Evolutionary conservation across 1,140 invertebrate genomes (phyloP), one percentile per base, ranked within the genome.

Genomic region (Phymastichus coffea): DNA sequence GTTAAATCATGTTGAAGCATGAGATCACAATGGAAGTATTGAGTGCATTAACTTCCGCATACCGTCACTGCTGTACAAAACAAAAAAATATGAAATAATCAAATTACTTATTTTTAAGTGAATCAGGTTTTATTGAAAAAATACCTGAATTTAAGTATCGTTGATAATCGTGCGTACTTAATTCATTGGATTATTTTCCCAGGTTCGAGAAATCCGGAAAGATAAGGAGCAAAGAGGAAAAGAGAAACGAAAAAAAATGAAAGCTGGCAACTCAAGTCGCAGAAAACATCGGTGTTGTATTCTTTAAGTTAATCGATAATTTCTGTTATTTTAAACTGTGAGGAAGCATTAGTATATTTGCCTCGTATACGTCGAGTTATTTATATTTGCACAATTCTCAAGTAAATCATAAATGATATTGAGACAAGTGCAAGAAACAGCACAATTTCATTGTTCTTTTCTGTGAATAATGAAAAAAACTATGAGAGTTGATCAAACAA

Each of bases 141-240:
- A n/a, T n/a, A n/a, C n/a, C n/a, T n/a, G n/a, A n/a, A n/a, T n/a
- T n/a, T n/a, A n/a, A n/a, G n/a, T n/a, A n/a, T n/a, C n/a, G n/a
- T n/a, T n/a, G n/a, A n/a, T n/a, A n/a, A n/a, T n/a, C n/a, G n/a
- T n/a, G n/a, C n/a, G n/a, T n/a, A n/a, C n/a, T n/a, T n/a, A n/a
- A n/a, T n/a, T n/a, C n/a, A n/a, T n/a, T n/a, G n/a, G n/a, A 44
- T 59, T 66, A 20, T 56, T 61, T 37, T n/a, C 17, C 6, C 52
- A 80, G 78, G 78, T 91, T 2, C 82, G 89, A 54, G 89, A 91
- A 77, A 91, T 91, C 58, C 84, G 88, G 66, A 90, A 89, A 73
- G 88, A 91, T 74, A 91, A 90, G 74, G 86, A 87, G 61, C 87
- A 85, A 64, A 84, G 87, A 63, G 87, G 86, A 20, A 89, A 88